Percentiles rank a stretch among this genome's conserved stretches.
Evolutionary conservation across 2,797 vertebrate species (phyloP).

Genomic region (Rhinella marina): DNA sequence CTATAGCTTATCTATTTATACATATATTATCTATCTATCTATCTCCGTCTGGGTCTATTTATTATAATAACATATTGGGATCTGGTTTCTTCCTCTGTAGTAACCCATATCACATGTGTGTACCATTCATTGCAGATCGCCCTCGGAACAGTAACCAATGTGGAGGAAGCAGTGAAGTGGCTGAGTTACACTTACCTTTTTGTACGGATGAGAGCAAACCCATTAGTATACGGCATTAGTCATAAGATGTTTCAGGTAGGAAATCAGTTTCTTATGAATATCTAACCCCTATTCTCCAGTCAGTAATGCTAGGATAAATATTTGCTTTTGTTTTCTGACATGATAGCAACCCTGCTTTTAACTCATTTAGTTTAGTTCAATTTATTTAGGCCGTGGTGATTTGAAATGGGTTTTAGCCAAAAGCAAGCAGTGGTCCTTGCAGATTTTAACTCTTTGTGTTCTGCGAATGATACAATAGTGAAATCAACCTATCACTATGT

Average conservation of each 20-base stretch:
- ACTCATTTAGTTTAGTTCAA: constrained; percentile 36
- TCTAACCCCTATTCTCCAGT: constrained; percentile 70
- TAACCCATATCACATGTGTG: constrained; percentile 64
- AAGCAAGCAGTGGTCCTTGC: constrained; percentile 6
- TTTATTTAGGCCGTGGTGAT: constrained; percentile 36
- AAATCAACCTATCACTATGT: neutral
- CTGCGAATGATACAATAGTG: neutral
- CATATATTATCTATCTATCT: too few species aligned
- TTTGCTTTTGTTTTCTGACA: constrained; percentile 71
- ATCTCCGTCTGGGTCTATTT: neutral
- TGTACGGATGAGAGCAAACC: constrained; percentile 97
- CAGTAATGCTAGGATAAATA: constrained; percentile 76
- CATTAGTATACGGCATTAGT: constrained; percentile 95
- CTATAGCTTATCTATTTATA: too few species aligned
- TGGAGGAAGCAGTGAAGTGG: constrained; percentile 98
- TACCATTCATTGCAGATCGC: constrained; percentile 80
- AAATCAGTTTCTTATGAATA: constrained; percentile 68
- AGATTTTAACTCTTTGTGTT: neutral
- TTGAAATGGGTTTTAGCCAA: constrained; percentile 33
- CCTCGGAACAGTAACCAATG: constrained; percentile 94
- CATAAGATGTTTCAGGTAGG: constrained; percentile 93
- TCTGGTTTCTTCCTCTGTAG: neutral
- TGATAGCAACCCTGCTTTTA: constrained; percentile 70
- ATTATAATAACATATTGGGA: too few species aligned
- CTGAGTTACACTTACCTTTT: constrained; percentile 98